These are phyloP conservation scores for Leptosomus discolor DNA, from an alignment of 2,113 vertebrate genomes.

Conservation along the genomic window DNA sequence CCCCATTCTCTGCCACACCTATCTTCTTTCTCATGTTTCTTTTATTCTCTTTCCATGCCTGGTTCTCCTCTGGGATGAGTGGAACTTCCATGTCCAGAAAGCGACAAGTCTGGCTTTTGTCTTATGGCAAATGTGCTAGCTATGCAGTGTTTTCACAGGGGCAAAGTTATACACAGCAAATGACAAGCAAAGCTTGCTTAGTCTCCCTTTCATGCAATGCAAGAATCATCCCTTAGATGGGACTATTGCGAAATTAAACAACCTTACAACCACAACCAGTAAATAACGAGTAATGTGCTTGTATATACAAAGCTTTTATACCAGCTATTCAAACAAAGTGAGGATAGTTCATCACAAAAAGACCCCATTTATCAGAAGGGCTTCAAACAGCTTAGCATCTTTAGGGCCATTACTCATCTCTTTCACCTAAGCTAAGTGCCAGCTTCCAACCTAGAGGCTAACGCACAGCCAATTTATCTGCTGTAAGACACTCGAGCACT, in stretches of 20 bases:
- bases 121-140: not conserved
- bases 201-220: slow-evolving; percentile 45
- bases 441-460: slow-evolving; percentile 6
- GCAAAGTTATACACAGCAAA: not conserved
- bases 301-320: slow-evolving; percentile 31
- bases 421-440: slow-evolving; percentile 48
- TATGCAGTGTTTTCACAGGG: not conserved
- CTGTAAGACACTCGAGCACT: not conserved
- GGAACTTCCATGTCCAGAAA: not conserved
- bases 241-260: slow-evolving; percentile 67
- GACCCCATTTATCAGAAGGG: slow-evolving; percentile 55
- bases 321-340: slow-evolving; percentile 4
- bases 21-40: not conserved
- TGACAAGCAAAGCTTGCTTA: not conserved
- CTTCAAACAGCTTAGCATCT: slow-evolving; percentile 61
- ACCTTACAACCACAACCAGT: not conserved
- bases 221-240: slow-evolving; percentile 66
- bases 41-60: not conserved
- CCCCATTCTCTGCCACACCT: not conserved
- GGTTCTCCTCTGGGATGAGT: not conserved
- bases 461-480: not conserved
- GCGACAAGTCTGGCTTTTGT: not conserved
- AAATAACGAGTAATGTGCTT: slow-evolving; percentile 42
- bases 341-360: slow-evolving; percentile 40
- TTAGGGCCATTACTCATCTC: slow-evolving; percentile 59